These are phyloP conservation scores for Misgurnus mizolepis DNA, from an alignment of 2,113 vertebrate species.

Conservation along the genomic window DNA sequence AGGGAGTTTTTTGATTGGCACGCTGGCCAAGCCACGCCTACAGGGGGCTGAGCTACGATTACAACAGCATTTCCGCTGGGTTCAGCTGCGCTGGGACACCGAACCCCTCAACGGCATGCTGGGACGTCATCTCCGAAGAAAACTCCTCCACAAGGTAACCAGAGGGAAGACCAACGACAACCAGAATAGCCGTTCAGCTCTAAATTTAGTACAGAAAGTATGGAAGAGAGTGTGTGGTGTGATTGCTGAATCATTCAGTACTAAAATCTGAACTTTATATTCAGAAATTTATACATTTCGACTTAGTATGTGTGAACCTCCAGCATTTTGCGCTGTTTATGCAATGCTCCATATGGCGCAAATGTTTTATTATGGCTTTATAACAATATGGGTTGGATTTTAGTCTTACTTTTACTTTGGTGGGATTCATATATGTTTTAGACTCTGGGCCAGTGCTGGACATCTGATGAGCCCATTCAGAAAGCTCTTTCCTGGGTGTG, in stretches of 20 bases:
- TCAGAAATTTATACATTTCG: too few species aligned
- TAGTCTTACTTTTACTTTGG: too few species aligned
- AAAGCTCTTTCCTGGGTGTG: conserved; percentile 82
- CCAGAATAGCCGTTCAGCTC: conserved; percentile 20
- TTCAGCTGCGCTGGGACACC: conserved; percentile 90
- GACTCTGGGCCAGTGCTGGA: conserved; percentile 78
- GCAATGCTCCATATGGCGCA: too few species aligned
- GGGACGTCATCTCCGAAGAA: conserved; percentile 83
- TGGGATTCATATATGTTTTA: conserved; percentile 50
- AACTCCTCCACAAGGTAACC: conserved; percentile 83
- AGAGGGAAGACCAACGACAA: conserved; percentile 6
- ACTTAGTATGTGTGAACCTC: too few species aligned
- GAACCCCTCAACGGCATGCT: conserved; percentile 89
- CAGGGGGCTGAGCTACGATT: conserved; percentile 87
- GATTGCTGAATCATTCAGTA: background rate
- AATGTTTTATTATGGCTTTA: too few species aligned
- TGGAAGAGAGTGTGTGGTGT: background rate
- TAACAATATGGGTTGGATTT: background rate
- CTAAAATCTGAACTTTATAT: too few species aligned
- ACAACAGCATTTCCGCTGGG: conserved; percentile 96
- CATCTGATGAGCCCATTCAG: conserved; percentile 76
- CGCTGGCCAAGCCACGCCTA: conserved; percentile 84
- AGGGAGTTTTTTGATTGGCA: conserved; percentile 87
- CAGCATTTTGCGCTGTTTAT: too few species aligned
- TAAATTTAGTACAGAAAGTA: conserved; percentile 11